These are phyloP conservation scores for Arenaria interpres DNA, from an alignment of 2,113 vertebrate genomes.

Conservation along the genomic window DNA sequence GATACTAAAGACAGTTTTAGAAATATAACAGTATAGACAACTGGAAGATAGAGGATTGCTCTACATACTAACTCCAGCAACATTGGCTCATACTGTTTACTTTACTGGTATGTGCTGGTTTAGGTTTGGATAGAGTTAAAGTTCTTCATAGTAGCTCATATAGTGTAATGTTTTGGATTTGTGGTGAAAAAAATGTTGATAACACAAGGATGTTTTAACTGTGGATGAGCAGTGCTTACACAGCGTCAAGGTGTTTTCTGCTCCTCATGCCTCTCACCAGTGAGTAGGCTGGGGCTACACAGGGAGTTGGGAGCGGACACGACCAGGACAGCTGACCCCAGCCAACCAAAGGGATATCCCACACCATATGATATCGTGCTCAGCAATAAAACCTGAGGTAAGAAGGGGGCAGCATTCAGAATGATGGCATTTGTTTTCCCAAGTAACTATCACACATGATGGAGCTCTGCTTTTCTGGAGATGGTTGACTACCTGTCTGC, in stretches of 20 bases:
- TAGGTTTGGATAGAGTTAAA: not conserved
- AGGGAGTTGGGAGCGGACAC: not conserved
- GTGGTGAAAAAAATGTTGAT: not conserved
- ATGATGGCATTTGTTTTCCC: not conserved
- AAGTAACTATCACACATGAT: rapidly evolving
- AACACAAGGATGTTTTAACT: not conserved
- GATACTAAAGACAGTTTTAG: not conserved
- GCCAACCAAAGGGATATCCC: not conserved
- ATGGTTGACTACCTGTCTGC: not conserved
- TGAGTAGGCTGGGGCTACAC: rapidly evolving
- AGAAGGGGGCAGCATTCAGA: rapidly evolving
- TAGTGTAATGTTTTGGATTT: not conserved
- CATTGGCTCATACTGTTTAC: not conserved
- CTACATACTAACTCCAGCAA: not conserved
- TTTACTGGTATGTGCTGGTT: not conserved
- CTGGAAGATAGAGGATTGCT: not conserved
- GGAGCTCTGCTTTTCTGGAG: not conserved
- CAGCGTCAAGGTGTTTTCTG: not conserved
- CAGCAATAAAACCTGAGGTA: not conserved
- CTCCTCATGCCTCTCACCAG: not conserved
- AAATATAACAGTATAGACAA: not conserved
- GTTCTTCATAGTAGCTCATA: not conserved
- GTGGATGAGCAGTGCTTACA: not conserved
- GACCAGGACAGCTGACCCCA: not conserved
- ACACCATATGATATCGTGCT: rapidly evolving